Base-by-base conservation (phyloP, 2,797 vertebrate species). In the Phoebastria nigripes region DNA sequence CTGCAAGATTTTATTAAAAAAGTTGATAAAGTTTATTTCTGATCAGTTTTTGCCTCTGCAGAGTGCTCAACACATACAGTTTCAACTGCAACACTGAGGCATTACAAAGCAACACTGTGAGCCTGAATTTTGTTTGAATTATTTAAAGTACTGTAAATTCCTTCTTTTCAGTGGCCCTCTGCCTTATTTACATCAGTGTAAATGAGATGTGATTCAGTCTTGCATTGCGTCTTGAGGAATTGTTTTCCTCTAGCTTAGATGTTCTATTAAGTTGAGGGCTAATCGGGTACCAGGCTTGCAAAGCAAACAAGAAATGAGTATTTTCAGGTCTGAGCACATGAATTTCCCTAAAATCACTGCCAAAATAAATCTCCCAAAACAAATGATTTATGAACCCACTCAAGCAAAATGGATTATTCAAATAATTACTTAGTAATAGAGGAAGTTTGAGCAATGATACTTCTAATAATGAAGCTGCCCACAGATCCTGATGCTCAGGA, bases 401-500 rank as follows among this genome's bases (percentile, higher is more conserved):
- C 58, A 79, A 71, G 85, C 25, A 95, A 70, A 96, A 76, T 93
- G 69, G 71, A 95, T 96, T 96, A 96, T 96, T 97, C 62, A 96
- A 96, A 97, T 94, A 93, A 96, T 97, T 96, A 86, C 56, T 88
- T 95, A 71, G 58, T 73, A 92, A 93, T 94, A 82, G 89, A 87
- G 87, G 86, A 95, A 97, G 25, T 82, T 58, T 95, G 89, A 97
- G 54, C 89, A 92, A 89, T 87, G 92, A 94, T 94, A 44, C 15
- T 87, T 96, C 87, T 95, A 96, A 94, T 97, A 97, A 96, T 46
- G 65, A 82, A 95, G 93, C 62, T 96, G 63, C 87, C 91, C 77
- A 56, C 31, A 94, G 91, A 93, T 94, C 61, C 94, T 63, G 93
- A 95, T 96, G 77, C 69, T 96, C 71, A 59, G 69, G 94, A 95